phyloP scores from a whole-genome alignment of 1,140 invertebrate species.

The Kradibia gibbosae region DNA sequence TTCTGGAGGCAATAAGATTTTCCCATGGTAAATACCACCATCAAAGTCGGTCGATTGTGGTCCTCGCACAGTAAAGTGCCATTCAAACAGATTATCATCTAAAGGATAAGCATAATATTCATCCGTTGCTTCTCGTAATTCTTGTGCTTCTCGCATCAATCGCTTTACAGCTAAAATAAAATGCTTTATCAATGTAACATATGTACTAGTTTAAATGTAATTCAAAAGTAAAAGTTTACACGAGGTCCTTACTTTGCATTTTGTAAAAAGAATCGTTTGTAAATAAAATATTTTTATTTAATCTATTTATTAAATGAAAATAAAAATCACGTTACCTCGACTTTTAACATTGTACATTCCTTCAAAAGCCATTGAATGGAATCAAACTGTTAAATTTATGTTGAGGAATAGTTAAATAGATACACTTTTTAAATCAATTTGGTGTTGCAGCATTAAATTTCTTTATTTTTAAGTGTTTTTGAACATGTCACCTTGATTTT shows the following conservation, averaged over 20 bases:
- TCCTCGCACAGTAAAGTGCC: conserved; percentile 97
- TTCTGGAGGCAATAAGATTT: conserved; percentile 91
- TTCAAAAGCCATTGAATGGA: conserved; percentile 63
- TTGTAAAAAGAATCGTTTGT: background rate
- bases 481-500: too few relatives aligned
- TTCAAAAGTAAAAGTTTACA: conserved; percentile 9
- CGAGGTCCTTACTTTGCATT: background rate
- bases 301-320: background rate
- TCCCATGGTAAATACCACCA: conserved; percentile 91
- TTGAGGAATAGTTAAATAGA: too few relatives aligned
- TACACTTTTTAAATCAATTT: too few relatives aligned
- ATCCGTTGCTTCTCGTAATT: conserved; percentile 88
- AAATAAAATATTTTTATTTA: background rate
- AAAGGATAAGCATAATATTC: conserved; percentile 93
- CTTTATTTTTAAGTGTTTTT: too few relatives aligned
- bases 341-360: conserved; percentile 68
- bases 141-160: conserved; percentile 92
- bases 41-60: conserved; percentile 91
- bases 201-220: background rate
- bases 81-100: conserved; percentile 97
- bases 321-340: conserved; percentile 56
- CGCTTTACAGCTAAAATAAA: conserved; percentile 87
- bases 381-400: background rate
- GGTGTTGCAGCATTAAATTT: too few relatives aligned
- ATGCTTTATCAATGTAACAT: background rate